Evolutionary conservation across 2,888 invertebrate species (phyloP).

Genomic region (Aethes cnicana): DNA sequence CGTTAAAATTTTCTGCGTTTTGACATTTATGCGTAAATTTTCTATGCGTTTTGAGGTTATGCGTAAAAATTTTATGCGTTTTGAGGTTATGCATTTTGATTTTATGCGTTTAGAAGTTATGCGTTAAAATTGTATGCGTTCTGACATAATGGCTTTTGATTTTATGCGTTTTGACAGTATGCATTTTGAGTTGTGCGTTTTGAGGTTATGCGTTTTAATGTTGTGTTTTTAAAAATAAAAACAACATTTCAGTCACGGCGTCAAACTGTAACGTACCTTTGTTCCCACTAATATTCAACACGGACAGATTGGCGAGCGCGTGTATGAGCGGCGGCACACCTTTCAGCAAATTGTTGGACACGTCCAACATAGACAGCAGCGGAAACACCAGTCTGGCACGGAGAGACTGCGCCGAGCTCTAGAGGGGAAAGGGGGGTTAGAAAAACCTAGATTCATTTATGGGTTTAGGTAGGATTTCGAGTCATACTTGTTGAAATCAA

Average conservation of each 20-base stretch:
- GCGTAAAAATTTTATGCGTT: too few species aligned
- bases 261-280: constrained; percentile 69
- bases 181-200: not conserved
- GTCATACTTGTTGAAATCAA: too few species aligned
- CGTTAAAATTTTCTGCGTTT: too few species aligned
- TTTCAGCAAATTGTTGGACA: constrained; percentile 90
- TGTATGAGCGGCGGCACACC: constrained; percentile 92
- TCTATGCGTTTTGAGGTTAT: too few species aligned
- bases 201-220: not conserved
- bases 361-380: constrained; percentile 95
- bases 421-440: not conserved
- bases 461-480: too few species aligned
- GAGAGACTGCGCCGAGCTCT: constrained; percentile 61
- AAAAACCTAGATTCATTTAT: too few species aligned
- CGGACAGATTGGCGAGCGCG: constrained; percentile 93
- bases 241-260: too few species aligned
- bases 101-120: too few species aligned
- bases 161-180: too few species aligned
- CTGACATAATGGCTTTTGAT: not conserved
- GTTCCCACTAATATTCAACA: constrained; percentile 95
- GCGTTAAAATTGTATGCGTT: too few species aligned
- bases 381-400: constrained; percentile 93
- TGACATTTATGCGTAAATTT: too few species aligned
- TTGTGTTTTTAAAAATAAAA: not conserved
- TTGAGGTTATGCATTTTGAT: too few species aligned